Conservation (phyloP, 2,888 invertebrate species). For the Polyploca ridens region DNA sequence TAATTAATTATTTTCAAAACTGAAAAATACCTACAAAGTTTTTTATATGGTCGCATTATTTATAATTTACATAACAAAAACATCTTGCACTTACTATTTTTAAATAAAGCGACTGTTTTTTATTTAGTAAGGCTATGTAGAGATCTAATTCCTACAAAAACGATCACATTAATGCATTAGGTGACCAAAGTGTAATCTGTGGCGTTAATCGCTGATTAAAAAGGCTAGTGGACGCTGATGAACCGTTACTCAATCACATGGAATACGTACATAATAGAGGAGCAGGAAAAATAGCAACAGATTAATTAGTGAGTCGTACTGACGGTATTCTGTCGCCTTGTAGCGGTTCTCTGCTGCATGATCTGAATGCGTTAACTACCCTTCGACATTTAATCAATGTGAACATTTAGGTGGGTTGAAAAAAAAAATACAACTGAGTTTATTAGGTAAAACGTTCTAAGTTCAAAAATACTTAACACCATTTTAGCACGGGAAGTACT, state of each 20-base stretch:
- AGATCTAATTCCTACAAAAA: too few species aligned
- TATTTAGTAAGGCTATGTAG: too few species aligned
- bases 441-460: too few species aligned
- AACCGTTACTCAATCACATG: not conserved
- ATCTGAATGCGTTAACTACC: slow-evolving; percentile 4
- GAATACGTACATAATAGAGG: slow-evolving; percentile 5
- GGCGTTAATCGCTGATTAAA: not conserved
- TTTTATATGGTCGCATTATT: too few species aligned
- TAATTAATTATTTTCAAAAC: too few species aligned
- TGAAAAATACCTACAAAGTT: too few species aligned
- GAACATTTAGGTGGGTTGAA: not conserved
- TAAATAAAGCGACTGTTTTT: too few species aligned
- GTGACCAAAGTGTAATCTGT: not conserved
- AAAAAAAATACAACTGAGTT: too few species aligned
- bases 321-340: slow-evolving; percentile 4
- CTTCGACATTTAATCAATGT: not conserved
- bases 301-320: slow-evolving; percentile 1
- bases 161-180: not conserved
- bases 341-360: not conserved
- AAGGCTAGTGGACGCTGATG: not conserved
- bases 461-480: too few species aligned
- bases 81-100: too few species aligned
- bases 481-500: too few species aligned
- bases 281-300: not conserved
- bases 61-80: too few species aligned